Conservation (phyloP, 2,888 invertebrate species). For the Tetramorium bicarinatum region DNA sequence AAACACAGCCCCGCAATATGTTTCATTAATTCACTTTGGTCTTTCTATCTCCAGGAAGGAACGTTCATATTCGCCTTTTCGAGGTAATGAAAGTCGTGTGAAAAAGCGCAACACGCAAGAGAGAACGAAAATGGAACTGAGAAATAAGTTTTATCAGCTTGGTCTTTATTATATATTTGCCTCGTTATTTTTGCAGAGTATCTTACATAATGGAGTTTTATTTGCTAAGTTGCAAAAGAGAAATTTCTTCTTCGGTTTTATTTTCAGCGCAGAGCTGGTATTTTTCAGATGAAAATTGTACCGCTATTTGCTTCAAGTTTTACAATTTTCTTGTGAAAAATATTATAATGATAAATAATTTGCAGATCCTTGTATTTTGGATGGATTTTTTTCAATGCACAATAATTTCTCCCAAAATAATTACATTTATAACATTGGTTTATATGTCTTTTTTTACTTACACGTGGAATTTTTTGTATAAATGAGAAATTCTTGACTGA, state of each 20-base stretch:
- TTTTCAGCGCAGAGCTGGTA: not conserved
- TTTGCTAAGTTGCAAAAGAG: not conserved
- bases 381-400: not conserved
- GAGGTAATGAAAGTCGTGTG: slow-evolving; percentile 10
- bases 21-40: not conserved
- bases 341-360: slow-evolving; percentile 12
- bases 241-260: too few relatives aligned
- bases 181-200: not conserved
- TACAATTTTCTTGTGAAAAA: not conserved
- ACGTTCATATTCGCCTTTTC: not conserved
- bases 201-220: not conserved
- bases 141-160: not conserved
- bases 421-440: not conserved
- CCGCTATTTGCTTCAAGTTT: not conserved
- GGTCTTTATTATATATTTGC: slow-evolving; percentile 5
- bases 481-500: not conserved
- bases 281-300: not conserved
- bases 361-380: not conserved
- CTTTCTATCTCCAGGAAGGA: not conserved
- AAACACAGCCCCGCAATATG: not conserved
- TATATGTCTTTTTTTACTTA: not conserved
- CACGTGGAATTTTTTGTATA: not conserved
- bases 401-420: not conserved
- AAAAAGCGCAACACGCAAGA: slow-evolving; percentile 12
- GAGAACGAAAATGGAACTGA: slow-evolving; percentile 8